These are phyloP conservation scores for Ganaspis sp. DNA, from an alignment of 1,140 invertebrate species.

Conservation along the genomic window DNA sequence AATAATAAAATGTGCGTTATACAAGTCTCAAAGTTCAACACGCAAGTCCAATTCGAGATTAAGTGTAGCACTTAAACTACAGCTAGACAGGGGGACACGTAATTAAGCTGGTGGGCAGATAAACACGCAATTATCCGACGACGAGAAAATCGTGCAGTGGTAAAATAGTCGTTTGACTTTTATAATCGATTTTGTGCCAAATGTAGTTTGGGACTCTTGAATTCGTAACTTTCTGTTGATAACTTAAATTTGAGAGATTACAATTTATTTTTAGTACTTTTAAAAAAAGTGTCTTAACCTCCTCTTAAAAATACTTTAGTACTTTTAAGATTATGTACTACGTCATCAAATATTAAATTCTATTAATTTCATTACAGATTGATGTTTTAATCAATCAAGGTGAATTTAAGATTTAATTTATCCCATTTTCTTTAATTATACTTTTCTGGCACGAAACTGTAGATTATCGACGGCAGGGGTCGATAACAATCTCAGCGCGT, in stretches of 20 bases:
- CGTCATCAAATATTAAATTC: too few species aligned
- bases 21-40: not conserved
- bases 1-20: not conserved
- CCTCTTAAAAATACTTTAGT: too few species aligned
- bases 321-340: too few species aligned
- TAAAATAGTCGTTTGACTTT: slow-evolving; percentile 18
- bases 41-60: not conserved
- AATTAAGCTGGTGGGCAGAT: slow-evolving; percentile 69
- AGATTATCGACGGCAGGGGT: too few species aligned
- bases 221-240: not conserved
- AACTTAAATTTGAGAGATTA: not conserved
- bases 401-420: too few species aligned
- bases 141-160: slow-evolving; percentile 41
- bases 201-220: not conserved
- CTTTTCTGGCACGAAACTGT: too few species aligned
- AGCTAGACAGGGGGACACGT: slow-evolving; percentile 69
- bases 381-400: too few species aligned
- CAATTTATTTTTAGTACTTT: not conserved
- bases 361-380: too few species aligned
- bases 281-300: too few species aligned
- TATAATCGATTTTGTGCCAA: slow-evolving; percentile 15
- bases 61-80: slow-evolving; percentile 35
- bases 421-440: too few species aligned
- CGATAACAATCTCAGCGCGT: too few species aligned
- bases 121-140: slow-evolving; percentile 70